A percentile compares a stretch with the other conserved stretches of the same genome.
phyloP scores from a whole-genome alignment of 2,113 vertebrate genomes.

The Halichoerus grypus region DNA sequence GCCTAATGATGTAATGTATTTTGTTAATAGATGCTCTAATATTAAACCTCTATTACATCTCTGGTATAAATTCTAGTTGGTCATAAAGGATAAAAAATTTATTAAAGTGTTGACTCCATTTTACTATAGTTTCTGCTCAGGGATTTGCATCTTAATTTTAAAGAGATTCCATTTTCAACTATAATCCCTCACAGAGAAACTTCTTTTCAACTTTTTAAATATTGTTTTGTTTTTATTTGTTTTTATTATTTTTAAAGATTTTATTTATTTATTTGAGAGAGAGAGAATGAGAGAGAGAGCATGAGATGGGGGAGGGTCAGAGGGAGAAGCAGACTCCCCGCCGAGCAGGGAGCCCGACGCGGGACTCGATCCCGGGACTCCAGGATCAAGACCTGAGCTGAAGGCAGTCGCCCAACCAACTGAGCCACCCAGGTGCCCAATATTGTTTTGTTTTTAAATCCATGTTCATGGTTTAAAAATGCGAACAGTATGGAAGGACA shows the following conservation, averaged over 20 bases:
- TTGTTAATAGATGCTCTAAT: conserved; percentile 68
- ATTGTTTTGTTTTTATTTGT: not conserved
- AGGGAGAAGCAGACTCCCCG: too few species aligned
- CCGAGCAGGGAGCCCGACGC: too few species aligned
- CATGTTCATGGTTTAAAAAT: conserved; percentile 2
- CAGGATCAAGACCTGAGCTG: too few species aligned
- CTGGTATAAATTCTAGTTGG: conserved; percentile 47
- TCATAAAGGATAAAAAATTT: conserved; percentile 60
- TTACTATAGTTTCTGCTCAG: conserved; percentile 40
- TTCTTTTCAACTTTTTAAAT: conserved; percentile 48
- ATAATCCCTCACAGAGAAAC: not conserved
- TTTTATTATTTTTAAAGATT: too few species aligned
- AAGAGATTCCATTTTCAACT: conserved; percentile 35
- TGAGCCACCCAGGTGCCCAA: not conserved
- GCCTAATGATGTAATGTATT: conserved; percentile 68
- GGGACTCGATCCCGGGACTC: too few species aligned
- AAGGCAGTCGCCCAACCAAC: too few species aligned
- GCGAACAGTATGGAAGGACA: not conserved
- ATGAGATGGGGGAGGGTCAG: too few species aligned
- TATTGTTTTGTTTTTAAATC: not conserved
- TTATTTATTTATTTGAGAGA: too few species aligned
- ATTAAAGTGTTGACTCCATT: conserved; percentile 58
- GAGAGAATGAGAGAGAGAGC: too few species aligned
- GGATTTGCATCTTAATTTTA: conserved; percentile 58
- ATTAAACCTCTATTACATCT: not conserved